Evolutionary conservation across 1,140 invertebrate species (phyloP).

Genomic region (Orius insidiosus): DNA sequence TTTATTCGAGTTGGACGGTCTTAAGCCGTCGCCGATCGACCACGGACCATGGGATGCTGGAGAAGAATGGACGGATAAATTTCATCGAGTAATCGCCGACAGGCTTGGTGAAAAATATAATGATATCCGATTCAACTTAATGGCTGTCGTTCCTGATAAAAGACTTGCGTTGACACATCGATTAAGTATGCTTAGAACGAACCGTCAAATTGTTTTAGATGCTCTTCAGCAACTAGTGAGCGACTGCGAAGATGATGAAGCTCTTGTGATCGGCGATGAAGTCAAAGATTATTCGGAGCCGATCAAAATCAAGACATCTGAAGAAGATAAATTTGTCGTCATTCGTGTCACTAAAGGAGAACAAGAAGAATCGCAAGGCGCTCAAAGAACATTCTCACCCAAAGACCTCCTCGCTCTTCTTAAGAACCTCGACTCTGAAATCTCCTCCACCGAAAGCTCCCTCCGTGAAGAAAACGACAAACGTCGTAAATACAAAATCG

Average conservation of each 20-base stretch:
- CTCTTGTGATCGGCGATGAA: conserved; percentile 11
- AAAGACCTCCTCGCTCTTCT: conserved; percentile 67
- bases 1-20: conserved; percentile 86
- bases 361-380: conserved; percentile 13
- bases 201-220: conserved; percentile 76
- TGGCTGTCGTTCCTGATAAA: conserved; percentile 93
- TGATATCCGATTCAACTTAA: conserved; percentile 91
- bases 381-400: conserved; percentile 57
- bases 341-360: conserved; percentile 32
- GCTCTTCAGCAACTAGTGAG: conserved; percentile 59
- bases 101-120: conserved; percentile 79
- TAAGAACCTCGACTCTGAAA: conserved; percentile 77
- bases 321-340: conserved; percentile 42
- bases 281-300: conserved; percentile 45
- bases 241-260: conserved; percentile 9
- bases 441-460: conserved; percentile 65
- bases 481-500: conserved; percentile 84
- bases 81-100: conserved; percentile 80
- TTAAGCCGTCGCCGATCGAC: conserved; percentile 92
- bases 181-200: conserved; percentile 71
- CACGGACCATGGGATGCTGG: conserved; percentile 72
- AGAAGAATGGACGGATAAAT: conserved; percentile 95
- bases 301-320: conserved; percentile 49
- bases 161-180: conserved; percentile 73
- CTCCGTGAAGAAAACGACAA: conserved; percentile 91